These are phyloP conservation scores for Eulemur mongoz DNA, from an alignment of 2,797 vertebrate genomes.

Conservation along the genomic window DNA sequence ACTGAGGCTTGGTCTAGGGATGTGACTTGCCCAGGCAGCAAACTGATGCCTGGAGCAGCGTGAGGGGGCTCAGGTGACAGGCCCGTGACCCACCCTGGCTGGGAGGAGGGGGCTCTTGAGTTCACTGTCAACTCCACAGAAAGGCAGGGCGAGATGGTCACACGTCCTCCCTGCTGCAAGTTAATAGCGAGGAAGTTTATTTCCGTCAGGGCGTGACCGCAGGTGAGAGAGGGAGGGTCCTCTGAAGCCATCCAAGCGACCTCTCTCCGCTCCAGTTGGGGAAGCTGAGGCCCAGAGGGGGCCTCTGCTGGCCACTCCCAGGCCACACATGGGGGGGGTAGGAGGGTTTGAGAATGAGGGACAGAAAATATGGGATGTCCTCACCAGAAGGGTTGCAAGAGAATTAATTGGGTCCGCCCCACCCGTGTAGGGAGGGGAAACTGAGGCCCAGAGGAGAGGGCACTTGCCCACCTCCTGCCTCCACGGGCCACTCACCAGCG, in stretches of 20 bases:
- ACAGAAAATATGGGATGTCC: not conserved
- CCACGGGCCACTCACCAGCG: not conserved
- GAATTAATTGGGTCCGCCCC: not conserved
- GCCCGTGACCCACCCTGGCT: accelerated
- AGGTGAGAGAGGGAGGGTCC: not conserved
- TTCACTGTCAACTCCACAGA: not conserved
- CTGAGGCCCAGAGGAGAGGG: not conserved
- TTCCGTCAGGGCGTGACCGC: not conserved
- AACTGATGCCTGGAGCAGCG: not conserved
- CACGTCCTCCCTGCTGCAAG: not conserved
- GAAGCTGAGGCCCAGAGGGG: not conserved
- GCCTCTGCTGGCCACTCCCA: too few species aligned
- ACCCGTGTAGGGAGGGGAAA: not conserved
- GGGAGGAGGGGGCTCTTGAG: not conserved
- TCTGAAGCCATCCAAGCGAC: not conserved
- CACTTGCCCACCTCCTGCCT: not conserved
- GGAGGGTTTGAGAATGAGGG: not conserved
- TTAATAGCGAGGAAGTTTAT: not conserved
- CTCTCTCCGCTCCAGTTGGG: not conserved
- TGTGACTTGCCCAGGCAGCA: not conserved
- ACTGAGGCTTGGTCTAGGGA: not conserved
- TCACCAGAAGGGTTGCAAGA: not conserved
- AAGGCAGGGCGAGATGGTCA: not conserved
- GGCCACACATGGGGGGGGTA: not conserved
- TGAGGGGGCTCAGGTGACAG: not conserved